phyloP scores from a whole-genome alignment of 1,140 invertebrate genomes.

The Brachionus manjavacas region DNA sequence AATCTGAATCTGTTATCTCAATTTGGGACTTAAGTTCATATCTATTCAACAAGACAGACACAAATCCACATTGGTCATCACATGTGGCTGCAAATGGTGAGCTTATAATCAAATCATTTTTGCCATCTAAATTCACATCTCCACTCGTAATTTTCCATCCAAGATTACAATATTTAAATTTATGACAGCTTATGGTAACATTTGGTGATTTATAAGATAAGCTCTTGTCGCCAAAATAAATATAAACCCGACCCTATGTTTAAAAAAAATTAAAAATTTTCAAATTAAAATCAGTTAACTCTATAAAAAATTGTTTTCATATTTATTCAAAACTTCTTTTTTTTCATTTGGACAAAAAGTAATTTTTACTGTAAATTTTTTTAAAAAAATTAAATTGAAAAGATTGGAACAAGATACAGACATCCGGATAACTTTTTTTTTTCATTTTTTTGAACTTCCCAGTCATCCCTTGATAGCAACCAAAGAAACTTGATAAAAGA shows the following conservation, averaged over 20 bases:
- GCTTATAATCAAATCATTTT: slow-evolving; percentile 48
- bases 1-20: background rate
- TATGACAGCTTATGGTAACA: slow-evolving; percentile 44
- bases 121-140: slow-evolving; percentile 48
- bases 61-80: slow-evolving; percentile 47
- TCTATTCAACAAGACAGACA: slow-evolving; percentile 44
- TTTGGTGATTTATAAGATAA: slow-evolving; percentile 34
- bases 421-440: too few relatives aligned
- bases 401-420: too few relatives aligned
- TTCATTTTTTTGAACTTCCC: too few relatives aligned
- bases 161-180: slow-evolving; percentile 49
- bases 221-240: slow-evolving; percentile 44
- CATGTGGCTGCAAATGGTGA: slow-evolving; percentile 47
- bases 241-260: slow-evolving; percentile 44
- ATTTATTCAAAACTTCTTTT: too few relatives aligned
- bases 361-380: too few relatives aligned
- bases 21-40: slow-evolving; percentile 41
- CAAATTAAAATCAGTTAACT: background rate
- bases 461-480: too few relatives aligned
- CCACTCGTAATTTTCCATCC: slow-evolving; percentile 46
- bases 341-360: background rate
- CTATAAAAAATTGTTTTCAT: too few relatives aligned
- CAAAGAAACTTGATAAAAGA: too few relatives aligned
- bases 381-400: too few relatives aligned
- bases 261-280: background rate